A percentile compares a stretch with the other conserved stretches of the same genome.
Evolutionary conservation across 1,140 invertebrate genomes (phyloP).

Genomic region (Agrypnia vestita): DNA sequence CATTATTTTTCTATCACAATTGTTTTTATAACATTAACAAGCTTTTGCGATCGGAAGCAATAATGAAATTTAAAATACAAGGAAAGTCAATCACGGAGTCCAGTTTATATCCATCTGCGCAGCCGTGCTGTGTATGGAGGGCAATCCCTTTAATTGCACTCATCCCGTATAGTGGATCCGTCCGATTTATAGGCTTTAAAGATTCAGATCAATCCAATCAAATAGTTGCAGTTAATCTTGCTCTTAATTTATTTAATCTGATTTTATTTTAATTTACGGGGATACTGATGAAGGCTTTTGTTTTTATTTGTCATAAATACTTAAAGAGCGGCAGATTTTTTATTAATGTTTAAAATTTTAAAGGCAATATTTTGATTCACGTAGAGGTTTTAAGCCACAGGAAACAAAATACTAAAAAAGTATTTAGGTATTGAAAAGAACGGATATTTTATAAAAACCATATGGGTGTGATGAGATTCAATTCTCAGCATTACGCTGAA

Average conservation of each 20-base stretch:
- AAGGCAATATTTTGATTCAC: too few relatives aligned
- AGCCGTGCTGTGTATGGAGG: conserved; percentile 43
- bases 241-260: too few relatives aligned
- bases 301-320: not conserved
- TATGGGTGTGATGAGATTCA: too few relatives aligned
- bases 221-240: not conserved
- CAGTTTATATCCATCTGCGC: conserved; percentile 44
- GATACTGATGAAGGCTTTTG: not conserved
- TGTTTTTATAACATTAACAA: too few relatives aligned
- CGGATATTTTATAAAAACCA: too few relatives aligned
- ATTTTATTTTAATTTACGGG: not conserved
- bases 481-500: too few relatives aligned
- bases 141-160: conserved; percentile 50
- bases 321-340: not conserved
- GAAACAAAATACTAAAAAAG: too few relatives aligned
- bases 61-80: conserved; percentile 16
- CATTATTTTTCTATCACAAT: too few relatives aligned
- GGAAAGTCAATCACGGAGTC: not conserved
- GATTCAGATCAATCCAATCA: conserved; percentile 23
- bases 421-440: too few relatives aligned
- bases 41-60: not conserved
- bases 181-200: conserved; percentile 42
- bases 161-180: conserved; percentile 17
- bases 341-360: too few relatives aligned
- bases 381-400: too few relatives aligned